These are phyloP conservation scores for Pseudomyrmex dendroicus DNA, from an alignment of 1,140 invertebrate genomes.

Conservation along the genomic window DNA sequence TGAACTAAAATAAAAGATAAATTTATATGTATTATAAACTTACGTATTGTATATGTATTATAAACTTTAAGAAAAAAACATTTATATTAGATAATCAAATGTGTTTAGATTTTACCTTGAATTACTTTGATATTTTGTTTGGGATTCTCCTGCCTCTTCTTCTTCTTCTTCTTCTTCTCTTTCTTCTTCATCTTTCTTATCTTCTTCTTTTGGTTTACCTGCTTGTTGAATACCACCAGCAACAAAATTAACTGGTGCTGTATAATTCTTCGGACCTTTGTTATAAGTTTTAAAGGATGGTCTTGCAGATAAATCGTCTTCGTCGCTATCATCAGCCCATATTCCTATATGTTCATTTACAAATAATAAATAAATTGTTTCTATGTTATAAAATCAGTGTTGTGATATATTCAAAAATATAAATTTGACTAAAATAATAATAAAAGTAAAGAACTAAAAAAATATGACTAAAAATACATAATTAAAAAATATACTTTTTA, in stretches of 20 bases:
- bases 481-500: no score
- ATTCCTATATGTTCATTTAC: constrained; percentile 87
- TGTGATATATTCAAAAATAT: not conserved
- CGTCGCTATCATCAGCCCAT: constrained; percentile 95
- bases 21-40: constrained; percentile 3
- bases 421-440: no score
- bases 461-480: no score
- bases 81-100: no score
- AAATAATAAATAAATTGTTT: no score
- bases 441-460: no score
- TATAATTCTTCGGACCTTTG: constrained; percentile 89
- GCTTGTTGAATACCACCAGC: constrained; percentile 96
- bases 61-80: no score
- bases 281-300: constrained; percentile 76
- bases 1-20: constrained; percentile 79
- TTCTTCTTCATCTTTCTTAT: constrained; percentile 80
- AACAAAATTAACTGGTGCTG: constrained; percentile 91
- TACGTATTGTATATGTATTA: no score
- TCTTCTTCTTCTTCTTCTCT: constrained; percentile 75
- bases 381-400: no score
- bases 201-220: constrained; percentile 89
- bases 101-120: no score
- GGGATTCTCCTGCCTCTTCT: no score
- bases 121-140: no score
- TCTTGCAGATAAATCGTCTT: constrained; percentile 87